These are phyloP conservation scores for Ceyx cyanopectus DNA, from an alignment of 2,113 vertebrate genomes.

Conservation along the genomic window DNA sequence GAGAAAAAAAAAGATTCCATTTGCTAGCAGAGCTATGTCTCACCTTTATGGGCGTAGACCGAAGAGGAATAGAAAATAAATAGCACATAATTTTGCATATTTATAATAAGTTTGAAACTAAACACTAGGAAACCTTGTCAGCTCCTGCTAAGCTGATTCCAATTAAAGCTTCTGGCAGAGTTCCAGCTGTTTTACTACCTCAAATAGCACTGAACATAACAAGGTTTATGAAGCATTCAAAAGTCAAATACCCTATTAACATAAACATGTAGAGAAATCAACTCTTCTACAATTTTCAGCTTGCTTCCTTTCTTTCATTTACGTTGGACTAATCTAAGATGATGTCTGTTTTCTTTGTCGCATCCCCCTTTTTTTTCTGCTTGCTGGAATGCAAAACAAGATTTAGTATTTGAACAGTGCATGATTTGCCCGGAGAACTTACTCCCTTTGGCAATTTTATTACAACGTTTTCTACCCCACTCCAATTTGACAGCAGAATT, in stretches of 20 bases:
- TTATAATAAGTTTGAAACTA: conserved; percentile 82
- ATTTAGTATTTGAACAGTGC: conserved; percentile 24
- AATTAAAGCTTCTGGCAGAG: conserved; percentile 85
- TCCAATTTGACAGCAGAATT: not conserved
- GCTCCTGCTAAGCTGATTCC: conserved; percentile 84
- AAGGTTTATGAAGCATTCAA: conserved; percentile 89
- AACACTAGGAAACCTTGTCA: conserved; percentile 84
- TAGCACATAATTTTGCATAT: conserved; percentile 79
- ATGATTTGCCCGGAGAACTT: conserved; percentile 23
- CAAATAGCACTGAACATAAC: conserved; percentile 84
- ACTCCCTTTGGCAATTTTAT: conserved; percentile 29
- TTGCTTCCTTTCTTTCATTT: conserved; percentile 77
- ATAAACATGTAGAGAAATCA: conserved; percentile 86
- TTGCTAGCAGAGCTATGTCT: conserved; percentile 60
- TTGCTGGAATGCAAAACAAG: conserved; percentile 70
- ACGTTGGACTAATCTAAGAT: conserved; percentile 71
- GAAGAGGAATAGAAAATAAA: conserved; percentile 74
- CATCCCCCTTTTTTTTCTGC: conserved; percentile 44
- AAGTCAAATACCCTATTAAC: conserved; percentile 89
- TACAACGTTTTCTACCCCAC: conserved; percentile 7
- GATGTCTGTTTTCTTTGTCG: conserved; percentile 70
- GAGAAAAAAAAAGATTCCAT: conserved; percentile 57
- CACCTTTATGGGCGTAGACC: conserved; percentile 73
- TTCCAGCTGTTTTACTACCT: conserved; percentile 86
- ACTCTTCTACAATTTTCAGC: conserved; percentile 81